Percentiles rank a stretch among this genome's conserved stretches.
phyloP scores from a whole-genome alignment of 92 coral and sea anemone genomes.

The Parazoanthus swiftii region DNA sequence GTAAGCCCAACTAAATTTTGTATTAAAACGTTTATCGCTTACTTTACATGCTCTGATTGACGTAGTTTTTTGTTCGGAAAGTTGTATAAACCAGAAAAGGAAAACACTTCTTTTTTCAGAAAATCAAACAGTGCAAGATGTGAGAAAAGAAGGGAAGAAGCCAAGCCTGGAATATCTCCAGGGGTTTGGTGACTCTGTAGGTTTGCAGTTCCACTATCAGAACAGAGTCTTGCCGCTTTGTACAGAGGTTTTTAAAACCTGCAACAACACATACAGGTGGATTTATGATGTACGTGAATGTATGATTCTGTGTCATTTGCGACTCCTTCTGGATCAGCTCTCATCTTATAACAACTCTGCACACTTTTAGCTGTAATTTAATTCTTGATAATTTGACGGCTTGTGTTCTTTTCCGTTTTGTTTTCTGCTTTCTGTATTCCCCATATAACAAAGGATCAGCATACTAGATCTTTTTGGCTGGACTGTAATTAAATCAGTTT shows the following conservation, averaged over 20 bases:
- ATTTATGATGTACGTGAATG: constrained; percentile 52
- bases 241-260: constrained; percentile 46
- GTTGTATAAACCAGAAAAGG: not conserved
- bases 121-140: constrained; percentile 5
- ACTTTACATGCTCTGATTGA: too few relatives aligned
- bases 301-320: not conserved
- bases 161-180: constrained; percentile 39
- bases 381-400: too few relatives aligned
- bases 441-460: too few relatives aligned
- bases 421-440: too few relatives aligned
- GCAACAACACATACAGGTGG: constrained; percentile 61
- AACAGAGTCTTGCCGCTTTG: constrained; percentile 40
- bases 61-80: too few relatives aligned
- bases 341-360: not conserved
- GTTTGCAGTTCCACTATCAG: constrained; percentile 42
- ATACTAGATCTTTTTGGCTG: too few relatives aligned
- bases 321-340: too few relatives aligned
- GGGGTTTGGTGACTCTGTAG: constrained; percentile 58
- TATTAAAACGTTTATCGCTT: too few relatives aligned
- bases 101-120: not conserved
- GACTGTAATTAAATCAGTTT: too few relatives aligned
- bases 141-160: not conserved
- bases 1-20: too few relatives aligned
- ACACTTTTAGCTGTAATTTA: too few relatives aligned
- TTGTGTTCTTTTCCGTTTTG: too few relatives aligned